Evolutionary conservation across 2,113 vertebrate genomes (phyloP).

Genomic region (Pterocles burchelli): DNA sequence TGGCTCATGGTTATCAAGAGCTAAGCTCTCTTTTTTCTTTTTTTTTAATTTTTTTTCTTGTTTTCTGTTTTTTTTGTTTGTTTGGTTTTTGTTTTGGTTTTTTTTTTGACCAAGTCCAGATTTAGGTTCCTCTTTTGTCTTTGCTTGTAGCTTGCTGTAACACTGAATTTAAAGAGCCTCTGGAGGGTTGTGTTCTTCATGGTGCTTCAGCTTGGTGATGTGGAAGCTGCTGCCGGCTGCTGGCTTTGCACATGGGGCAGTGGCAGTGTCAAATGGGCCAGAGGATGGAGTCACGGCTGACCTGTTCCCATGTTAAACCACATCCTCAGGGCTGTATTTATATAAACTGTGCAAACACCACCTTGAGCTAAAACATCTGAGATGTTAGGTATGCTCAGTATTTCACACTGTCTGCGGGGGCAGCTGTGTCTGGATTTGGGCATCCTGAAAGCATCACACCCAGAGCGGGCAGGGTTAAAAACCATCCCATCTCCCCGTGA

Average conservation of each 20-base stretch:
- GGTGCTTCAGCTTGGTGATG: accelerated
- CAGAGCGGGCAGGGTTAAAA: neutral
- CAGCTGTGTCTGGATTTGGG: neutral
- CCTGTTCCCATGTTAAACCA: neutral
- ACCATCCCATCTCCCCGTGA: neutral
- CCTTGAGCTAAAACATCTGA: neutral
- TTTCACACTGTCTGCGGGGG: accelerated
- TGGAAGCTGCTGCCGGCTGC: neutral
- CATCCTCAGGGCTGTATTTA: constrained; percentile 6
- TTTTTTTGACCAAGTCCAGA: no score
- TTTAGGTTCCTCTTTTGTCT: neutral
- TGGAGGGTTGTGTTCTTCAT: neutral
- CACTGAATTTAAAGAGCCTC: neutral
- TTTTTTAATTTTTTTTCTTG: accelerated
- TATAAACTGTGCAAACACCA: neutral
- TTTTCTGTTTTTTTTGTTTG: neutral
- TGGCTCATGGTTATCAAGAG: neutral
- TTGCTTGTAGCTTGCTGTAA: neutral
- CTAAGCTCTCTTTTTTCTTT: accelerated
- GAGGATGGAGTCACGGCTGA: neutral
- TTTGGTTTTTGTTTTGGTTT: neutral
- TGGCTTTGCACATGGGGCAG: neutral
- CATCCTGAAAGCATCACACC: neutral
- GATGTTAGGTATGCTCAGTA: neutral
- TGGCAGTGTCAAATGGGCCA: neutral